Conservation (phyloP, 2,797 vertebrate species). For the Propithecus deckenii region DNA sequence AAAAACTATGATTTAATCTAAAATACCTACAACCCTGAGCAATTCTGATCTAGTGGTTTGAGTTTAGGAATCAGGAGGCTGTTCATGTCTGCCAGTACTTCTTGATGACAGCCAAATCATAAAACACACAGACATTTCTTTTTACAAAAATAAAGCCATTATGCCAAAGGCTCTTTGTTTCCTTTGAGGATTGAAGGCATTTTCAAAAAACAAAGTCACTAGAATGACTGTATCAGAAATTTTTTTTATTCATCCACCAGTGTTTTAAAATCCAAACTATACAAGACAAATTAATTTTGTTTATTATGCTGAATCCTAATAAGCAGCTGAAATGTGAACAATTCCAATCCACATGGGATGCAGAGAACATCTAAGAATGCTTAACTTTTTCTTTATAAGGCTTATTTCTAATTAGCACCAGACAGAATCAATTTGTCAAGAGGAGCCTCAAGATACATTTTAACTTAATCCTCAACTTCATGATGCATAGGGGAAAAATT, state of each 20-base stretch:
- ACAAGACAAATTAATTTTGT: neutral
- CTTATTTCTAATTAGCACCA: neutral
- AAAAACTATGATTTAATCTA: neutral
- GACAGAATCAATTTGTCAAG: neutral
- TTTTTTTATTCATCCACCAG: neutral
- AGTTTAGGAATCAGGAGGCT: neutral
- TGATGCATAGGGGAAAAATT: neutral
- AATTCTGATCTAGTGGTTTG: neutral
- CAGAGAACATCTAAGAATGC: neutral
- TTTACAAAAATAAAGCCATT: neutral
- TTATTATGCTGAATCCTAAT: neutral
- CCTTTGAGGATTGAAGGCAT: neutral
- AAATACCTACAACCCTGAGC: neutral
- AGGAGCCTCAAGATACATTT: neutral
- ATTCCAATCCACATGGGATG: neutral
- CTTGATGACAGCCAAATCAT: neutral
- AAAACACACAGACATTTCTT: neutral
- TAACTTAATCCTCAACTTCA: neutral
- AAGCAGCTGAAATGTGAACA: neutral
- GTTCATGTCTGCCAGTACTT: neutral
- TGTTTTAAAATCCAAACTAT: slow-evolving; percentile 14
- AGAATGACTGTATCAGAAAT: neutral
- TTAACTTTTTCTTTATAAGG: neutral
- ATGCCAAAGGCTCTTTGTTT: neutral
- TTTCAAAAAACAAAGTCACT: slow-evolving; percentile 3